Conservation (phyloP, 2,888 invertebrate species). For the Amiota mariae region DNA sequence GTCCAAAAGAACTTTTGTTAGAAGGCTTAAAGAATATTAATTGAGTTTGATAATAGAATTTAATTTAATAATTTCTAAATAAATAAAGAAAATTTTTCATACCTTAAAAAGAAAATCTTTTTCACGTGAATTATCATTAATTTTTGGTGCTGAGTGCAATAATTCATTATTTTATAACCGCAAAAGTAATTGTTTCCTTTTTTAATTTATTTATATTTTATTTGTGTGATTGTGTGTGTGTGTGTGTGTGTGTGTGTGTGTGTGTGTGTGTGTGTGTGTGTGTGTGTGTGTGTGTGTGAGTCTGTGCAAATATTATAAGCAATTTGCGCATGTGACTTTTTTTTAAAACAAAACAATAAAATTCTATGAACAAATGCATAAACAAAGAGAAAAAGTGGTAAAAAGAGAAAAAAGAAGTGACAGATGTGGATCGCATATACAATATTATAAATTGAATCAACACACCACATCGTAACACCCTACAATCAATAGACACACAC, state of each 20-base stretch:
- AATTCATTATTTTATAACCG: not conserved
- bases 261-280: not conserved
- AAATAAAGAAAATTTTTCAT: too few relatives aligned
- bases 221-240: not conserved
- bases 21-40: too few relatives aligned
- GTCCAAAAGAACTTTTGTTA: not conserved
- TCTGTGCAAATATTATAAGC: conserved; percentile 14
- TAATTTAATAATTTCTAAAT: too few relatives aligned
- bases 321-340: conserved; percentile 50
- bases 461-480: not conserved
- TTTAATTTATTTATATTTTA: not conserved
- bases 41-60: too few relatives aligned
- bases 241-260: not conserved
- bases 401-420: not conserved
- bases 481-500: too few relatives aligned
- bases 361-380: conserved; percentile 17
- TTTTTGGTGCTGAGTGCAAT: not conserved
- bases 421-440: not conserved
- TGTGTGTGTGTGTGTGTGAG: not conserved
- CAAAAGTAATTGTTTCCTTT: not conserved
- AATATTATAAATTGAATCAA: not conserved
- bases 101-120: not conserved
- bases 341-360: conserved; percentile 7
- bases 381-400: conserved; percentile 33
- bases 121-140: not conserved